These are phyloP conservation scores for Aulostomus chinensis DNA, from an alignment of 2,797 vertebrate genomes.

Conservation along the genomic window DNA sequence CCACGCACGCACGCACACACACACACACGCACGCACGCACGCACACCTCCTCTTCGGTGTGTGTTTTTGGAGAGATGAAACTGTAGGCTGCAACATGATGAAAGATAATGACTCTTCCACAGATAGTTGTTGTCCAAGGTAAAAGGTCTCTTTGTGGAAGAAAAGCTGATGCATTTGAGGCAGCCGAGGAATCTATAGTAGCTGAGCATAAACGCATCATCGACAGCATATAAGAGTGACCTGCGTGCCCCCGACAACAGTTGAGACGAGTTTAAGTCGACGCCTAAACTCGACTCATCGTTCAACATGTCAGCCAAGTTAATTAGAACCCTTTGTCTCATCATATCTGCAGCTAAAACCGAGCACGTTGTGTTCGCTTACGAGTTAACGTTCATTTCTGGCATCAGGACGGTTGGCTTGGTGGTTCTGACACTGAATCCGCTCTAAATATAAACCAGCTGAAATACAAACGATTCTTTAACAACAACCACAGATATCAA, in stretches of 20 bases:
- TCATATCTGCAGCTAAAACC: too few species aligned
- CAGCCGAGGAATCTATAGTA: conserved; percentile 6
- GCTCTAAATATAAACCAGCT: too few species aligned
- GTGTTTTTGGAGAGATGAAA: conserved; percentile 34
- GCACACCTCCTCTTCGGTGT: conserved; percentile 16
- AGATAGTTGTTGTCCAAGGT: conserved; percentile 13
- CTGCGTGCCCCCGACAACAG: not conserved
- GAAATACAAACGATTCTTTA: too few species aligned
- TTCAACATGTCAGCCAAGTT: too few species aligned
- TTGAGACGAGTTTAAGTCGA: not conserved
- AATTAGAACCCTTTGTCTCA: too few species aligned
- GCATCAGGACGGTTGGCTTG: too few species aligned
- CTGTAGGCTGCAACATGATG: conserved; percentile 34
- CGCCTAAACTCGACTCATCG: too few species aligned
- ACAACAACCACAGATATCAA: too few species aligned
- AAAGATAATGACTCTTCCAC: conserved; percentile 31
- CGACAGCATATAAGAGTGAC: conserved; percentile 6
- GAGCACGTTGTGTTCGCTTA: too few species aligned
- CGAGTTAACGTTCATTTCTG: too few species aligned
- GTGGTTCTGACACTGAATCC: too few species aligned
- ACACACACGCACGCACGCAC: conserved; percentile 17
- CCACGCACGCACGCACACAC: conserved; percentile 14
- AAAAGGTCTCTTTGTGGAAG: conserved; percentile 9
- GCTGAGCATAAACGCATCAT: not conserved
- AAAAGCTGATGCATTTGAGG: not conserved